Conservation (phyloP, 2,113 vertebrate genomes). For the Elachura formosa region DNA sequence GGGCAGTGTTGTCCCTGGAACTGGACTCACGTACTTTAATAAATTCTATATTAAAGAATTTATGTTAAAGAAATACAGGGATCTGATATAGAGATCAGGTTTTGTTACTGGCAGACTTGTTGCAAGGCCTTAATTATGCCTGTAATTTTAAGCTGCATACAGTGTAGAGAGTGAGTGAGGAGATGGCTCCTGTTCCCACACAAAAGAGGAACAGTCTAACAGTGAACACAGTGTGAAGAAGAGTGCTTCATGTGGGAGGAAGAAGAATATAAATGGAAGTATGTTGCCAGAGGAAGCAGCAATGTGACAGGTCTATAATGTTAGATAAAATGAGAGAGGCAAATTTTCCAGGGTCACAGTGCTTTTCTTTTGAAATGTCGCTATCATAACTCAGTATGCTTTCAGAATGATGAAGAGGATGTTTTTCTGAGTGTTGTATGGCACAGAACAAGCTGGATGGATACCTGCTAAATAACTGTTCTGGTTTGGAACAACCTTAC, state of each 20-base stretch:
- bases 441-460: not conserved
- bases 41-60: not conserved
- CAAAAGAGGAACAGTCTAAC: not conserved
- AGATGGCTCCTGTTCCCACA: not conserved
- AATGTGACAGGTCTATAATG: not conserved
- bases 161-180: not conserved
- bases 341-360: not conserved
- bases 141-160: not conserved
- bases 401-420: not conserved
- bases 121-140: not conserved
- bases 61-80: not conserved
- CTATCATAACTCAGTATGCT: not conserved
- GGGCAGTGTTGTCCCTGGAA: not conserved
- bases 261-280: not conserved
- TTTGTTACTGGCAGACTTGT: not conserved
- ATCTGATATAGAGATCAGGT: not conserved
- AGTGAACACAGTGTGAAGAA: not conserved
- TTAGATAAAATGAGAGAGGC: not conserved
- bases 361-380: not conserved
- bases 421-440: not conserved
- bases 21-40: fast-evolving
- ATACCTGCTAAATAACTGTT: not conserved
- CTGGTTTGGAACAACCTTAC: not conserved
- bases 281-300: not conserved
- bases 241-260: not conserved